These are phyloP conservation scores for Typhlomys cinereus DNA, from an alignment of 2,113 vertebrate species.

Conservation along the genomic window DNA sequence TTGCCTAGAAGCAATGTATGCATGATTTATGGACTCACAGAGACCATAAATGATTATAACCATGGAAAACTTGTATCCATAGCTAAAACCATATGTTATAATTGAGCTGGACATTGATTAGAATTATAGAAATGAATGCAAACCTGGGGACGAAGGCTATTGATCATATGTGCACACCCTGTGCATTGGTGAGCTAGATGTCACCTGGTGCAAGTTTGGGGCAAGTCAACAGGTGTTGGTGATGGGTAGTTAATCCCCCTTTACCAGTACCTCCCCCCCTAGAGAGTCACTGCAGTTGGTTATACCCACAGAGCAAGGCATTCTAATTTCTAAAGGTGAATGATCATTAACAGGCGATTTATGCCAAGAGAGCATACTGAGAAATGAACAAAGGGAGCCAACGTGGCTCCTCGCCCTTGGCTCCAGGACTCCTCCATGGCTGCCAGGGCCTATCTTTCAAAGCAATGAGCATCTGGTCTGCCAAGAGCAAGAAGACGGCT, in stretches of 20 bases:
- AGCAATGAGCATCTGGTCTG: neutral
- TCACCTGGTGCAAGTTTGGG: neutral
- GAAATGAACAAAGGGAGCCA: no score
- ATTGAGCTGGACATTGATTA: neutral
- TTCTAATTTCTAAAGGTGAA: neutral
- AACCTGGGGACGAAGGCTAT: no score
- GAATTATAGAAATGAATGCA: neutral
- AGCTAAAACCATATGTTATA: neutral
- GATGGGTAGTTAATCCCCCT: neutral
- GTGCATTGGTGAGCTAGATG: neutral
- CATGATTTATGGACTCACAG: neutral
- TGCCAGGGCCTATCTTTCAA: fast-evolving
- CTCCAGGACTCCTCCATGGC: fast-evolving
- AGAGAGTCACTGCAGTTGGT: neutral
- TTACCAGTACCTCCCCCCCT: neutral
- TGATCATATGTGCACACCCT: neutral
- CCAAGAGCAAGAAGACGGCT: neutral
- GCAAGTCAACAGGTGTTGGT: neutral
- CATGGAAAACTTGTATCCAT: neutral
- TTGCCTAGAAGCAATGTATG: neutral
- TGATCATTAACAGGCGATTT: neutral
- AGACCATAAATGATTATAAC: neutral
- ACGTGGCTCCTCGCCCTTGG: neutral
- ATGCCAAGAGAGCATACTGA: neutral
- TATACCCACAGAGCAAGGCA: neutral